Evolutionary conservation across 2,113 vertebrate genomes (phyloP).

Genomic region (Eptesicus fuscus): DNA sequence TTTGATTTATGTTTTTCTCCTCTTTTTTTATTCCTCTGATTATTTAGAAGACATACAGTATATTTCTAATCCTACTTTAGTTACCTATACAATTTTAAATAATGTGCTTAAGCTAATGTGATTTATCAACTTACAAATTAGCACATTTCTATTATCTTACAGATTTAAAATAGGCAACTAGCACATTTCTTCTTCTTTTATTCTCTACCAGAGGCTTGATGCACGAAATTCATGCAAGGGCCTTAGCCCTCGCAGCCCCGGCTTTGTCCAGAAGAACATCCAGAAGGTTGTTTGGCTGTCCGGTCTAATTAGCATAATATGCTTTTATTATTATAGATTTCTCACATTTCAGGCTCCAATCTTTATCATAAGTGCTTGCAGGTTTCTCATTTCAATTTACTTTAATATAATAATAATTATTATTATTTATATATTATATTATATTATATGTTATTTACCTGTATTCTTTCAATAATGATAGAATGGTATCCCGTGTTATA

Average conservation of each 20-base stretch:
- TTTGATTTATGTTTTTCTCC: neutral
- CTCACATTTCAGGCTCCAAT: neutral
- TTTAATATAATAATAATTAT: neutral
- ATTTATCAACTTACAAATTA: neutral
- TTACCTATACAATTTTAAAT: neutral
- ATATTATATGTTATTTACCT: neutral
- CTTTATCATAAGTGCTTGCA: neutral
- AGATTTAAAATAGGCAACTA: neutral
- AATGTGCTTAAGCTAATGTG: neutral
- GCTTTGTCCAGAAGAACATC: too few species aligned
- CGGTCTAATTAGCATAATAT: too few species aligned
- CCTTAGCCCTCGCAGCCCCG: too few species aligned
- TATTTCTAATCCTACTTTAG: neutral
- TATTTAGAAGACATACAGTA: neutral
- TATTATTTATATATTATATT: too few species aligned
- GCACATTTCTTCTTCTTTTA: neutral
- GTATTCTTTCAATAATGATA: neutral
- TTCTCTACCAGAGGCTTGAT: neutral
- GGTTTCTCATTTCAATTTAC: neutral
- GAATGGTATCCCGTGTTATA: neutral
- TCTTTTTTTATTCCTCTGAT: neutral
- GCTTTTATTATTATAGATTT: neutral
- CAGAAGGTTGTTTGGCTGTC: too few species aligned
- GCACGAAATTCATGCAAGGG: too few species aligned
- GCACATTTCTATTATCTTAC: neutral